Evolutionary conservation across 2,888 invertebrate genomes (phyloP), one percentile per base, ranked within the genome.

Genomic region (Rhabditophanes sp.): DNA sequence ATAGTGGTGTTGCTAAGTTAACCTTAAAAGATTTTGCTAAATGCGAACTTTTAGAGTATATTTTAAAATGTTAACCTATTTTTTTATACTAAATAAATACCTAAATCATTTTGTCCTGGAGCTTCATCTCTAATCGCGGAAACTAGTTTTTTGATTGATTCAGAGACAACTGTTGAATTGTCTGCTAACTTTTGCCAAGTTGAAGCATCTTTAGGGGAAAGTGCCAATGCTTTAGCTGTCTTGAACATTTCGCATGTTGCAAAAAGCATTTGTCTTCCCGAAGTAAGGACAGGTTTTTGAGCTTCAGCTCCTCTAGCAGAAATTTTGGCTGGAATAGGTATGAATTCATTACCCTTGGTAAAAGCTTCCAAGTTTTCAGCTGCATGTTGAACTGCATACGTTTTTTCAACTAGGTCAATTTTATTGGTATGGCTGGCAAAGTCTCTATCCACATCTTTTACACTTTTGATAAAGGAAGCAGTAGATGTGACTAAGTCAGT

Each of bases 401-500:
- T 85, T 0, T 84, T 80, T 4, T 74, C 60, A 1, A 66, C 62
- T 50, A 68, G 68, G 26, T 50, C 51, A 34, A 70, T 0, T 17
- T 67, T 50, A 41, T 67, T 67, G 9, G 31, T 33, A 8, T 46
- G 39, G 22, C 43, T 58, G 37, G 27, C 78, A 53, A 82, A 84
- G 57, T 83, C 79, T 19, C 76, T 75, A 67, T 90, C 88, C 20
- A 75, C 56, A 4, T 69, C 70, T 71, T 90, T 93, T 56, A 93
- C 88, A 66, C 85, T 82, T 67, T 82, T 83, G 14, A 96, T 90
- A 14, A 96, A 74, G 44, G 78, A 77, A 0, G 88, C 82, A 1
- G 96, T 96, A 12, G 82, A 82, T 68, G 83, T 83, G 30, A 93
- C 93, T 2, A 96, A 85, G 60, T 90, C 87, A 67, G 88, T 87